Base-by-base conservation (phyloP, 2,888 invertebrate species). In the Eristalis arbustorum region DNA sequence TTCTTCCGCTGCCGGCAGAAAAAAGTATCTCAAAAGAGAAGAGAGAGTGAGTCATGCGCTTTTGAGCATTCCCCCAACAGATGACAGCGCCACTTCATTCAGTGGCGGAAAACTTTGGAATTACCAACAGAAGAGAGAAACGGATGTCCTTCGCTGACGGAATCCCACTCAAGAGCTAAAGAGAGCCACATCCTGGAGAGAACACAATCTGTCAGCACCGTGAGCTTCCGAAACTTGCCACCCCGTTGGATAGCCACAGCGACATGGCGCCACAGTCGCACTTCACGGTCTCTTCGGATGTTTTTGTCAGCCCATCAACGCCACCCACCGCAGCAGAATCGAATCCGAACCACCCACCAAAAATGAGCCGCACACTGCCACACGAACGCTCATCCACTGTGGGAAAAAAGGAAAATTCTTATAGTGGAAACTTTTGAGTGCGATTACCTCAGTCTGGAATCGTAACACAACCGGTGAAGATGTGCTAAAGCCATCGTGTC, bases 361-460 rank as follows among this genome's bases (percentile, higher is more conserved):
- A 84, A 56, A 81, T 40, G 34, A 69, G 61, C 34, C 49, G 18
- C 49, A 49, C 49, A 49, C 8, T 10, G 18, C 18, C 49, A 37
- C 31, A 68, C 72, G 56, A 88, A 59, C 23, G 25, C 25, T 63
- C 77, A 76, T 40, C 80, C 67, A 69, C 42, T 61, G 22, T 13
- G 42, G 66, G 66, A 81, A 72, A 83, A 74, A 71, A 76, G 74
- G 68, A 82, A 85, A 82, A 85, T 88, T 88, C 84, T 88, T 88
- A 88, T 88, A 88, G 88, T 84, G 79, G 84, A 89, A 89, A 88
- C 84, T 88, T 88, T 88, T 91, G 90, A 91, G 92, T 92, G 89
- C 91, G 90, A 91, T 91, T 91, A 91, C 91, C 91, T 91, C 91
- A 92, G 92, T 92, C 91, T 92, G 91, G 91, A 92, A 91, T 91